A percentile compares a stretch with the other conserved stretches of the same genome.
Conservation (phyloP, 1,140 invertebrate genomes). For the Anoplophora glabripennis region DNA sequence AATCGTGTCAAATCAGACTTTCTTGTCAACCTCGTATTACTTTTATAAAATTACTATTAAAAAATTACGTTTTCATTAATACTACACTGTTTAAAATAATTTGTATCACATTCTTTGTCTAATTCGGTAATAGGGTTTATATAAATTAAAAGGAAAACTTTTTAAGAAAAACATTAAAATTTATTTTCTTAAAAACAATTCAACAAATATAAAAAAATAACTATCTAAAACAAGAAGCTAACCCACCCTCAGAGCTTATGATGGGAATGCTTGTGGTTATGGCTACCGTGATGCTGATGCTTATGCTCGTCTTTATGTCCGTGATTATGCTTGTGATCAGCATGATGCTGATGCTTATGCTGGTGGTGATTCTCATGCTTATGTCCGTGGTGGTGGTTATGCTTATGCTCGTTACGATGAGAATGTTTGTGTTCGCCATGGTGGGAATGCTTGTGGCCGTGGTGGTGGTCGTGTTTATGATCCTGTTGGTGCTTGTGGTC, state of each 20-base stretch:
- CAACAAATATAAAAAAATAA: too few species aligned
- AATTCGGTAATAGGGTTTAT: too few species aligned
- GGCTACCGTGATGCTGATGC: slow-evolving; percentile 6
- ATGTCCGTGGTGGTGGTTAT: slow-evolving; percentile 27
- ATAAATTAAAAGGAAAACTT: too few species aligned
- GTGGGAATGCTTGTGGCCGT: slow-evolving; percentile 21
- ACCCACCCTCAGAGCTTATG: background rate
- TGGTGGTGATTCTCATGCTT: slow-evolving; percentile 20
- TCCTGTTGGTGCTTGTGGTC: slow-evolving; percentile 1
- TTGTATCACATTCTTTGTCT: too few species aligned
- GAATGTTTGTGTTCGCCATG: slow-evolving; percentile 20
- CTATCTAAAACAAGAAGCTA: too few species aligned
- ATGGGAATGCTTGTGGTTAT: slow-evolving; percentile 5
- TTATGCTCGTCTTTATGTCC: slow-evolving; percentile 12
- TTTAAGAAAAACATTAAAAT: too few species aligned
- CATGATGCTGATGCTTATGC: slow-evolving; percentile 18
- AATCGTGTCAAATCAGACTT: too few species aligned
- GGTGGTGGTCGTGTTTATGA: slow-evolving; percentile 18
- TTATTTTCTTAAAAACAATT: too few species aligned
- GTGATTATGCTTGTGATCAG: background rate
- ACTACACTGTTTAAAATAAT: too few species aligned
- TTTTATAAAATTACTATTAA: too few species aligned
- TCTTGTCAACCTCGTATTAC: too few species aligned
- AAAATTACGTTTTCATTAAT: too few species aligned
- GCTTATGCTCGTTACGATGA: slow-evolving; percentile 25